These are phyloP conservation scores for Criorhina ranunculi DNA, from an alignment of 2,888 invertebrate genomes.

Conservation along the genomic window DNA sequence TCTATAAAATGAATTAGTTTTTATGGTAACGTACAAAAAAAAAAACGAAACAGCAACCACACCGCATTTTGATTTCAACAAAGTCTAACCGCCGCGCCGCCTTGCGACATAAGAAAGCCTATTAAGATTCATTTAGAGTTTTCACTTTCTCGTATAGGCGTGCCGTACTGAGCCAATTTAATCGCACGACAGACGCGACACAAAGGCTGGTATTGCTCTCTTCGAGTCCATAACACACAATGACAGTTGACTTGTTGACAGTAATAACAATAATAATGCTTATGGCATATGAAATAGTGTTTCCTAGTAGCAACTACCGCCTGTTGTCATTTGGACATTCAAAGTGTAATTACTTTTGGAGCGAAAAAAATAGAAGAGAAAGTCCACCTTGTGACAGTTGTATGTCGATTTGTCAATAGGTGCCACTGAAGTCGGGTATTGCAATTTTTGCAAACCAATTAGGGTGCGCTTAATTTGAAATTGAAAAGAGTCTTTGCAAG, in stretches of 20 bases:
- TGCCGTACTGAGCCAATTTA: constrained; percentile 47
- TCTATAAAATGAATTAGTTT: constrained; percentile 62
- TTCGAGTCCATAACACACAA: constrained; percentile 9
- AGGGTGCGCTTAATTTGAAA: constrained; percentile 20
- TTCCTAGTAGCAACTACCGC: constrained; percentile 26
- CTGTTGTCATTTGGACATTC: constrained; percentile 7
- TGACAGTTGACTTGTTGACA: constrained; percentile 66
- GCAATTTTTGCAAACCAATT: constrained; percentile 16
- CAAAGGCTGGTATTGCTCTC: not conserved
- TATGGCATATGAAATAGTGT: constrained; percentile 60
- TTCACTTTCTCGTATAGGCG: constrained; percentile 68
- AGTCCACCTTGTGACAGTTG: constrained; percentile 39
- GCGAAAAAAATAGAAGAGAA: constrained; percentile 41
- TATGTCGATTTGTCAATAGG: constrained; percentile 36
- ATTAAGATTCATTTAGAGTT: constrained; percentile 71
- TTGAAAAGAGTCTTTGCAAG: not conserved
- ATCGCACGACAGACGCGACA: constrained; percentile 13
- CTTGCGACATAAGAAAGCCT: constrained; percentile 51
- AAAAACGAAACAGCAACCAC: not conserved
- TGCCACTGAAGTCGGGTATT: not conserved
- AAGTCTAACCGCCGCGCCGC: not conserved
- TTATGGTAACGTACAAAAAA: constrained; percentile 46
- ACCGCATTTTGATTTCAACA: constrained; percentile 50
- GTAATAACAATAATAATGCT: constrained; percentile 62
- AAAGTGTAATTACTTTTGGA: constrained; percentile 22